Percentiles rank a stretch among this genome's conserved stretches.
These are phyloP conservation scores for Sinohyriopsis cumingii DNA, from an alignment of 2,888 invertebrate genomes.

Conservation along the genomic window DNA sequence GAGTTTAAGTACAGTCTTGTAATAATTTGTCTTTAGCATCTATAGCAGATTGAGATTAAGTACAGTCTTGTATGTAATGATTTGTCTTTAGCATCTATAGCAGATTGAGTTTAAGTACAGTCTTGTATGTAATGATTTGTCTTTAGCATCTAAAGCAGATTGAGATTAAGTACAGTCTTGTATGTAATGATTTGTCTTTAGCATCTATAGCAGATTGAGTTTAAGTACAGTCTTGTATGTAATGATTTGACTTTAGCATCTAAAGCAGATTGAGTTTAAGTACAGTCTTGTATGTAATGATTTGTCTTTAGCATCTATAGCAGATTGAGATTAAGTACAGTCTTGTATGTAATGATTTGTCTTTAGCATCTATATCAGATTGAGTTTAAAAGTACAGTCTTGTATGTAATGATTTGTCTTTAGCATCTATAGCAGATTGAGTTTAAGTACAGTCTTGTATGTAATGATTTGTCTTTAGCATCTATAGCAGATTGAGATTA, in stretches of 20 bases:
- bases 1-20: too few relatives aligned
- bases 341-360: constrained; percentile 36
- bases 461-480: constrained; percentile 10
- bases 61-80: constrained; percentile 39
- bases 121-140: constrained; percentile 36
- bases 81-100: constrained; percentile 1
- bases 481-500: background rate
- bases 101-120: too few relatives aligned
- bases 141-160: background rate
- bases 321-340: too few relatives aligned
- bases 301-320: constrained; percentile 1
- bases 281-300: constrained; percentile 39
- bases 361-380: background rate
- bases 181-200: constrained; percentile 26
- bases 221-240: constrained; percentile 49
- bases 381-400: too few relatives aligned
- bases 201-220: background rate
- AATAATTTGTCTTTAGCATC: too few relatives aligned
- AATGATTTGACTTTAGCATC: background rate
- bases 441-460: too few relatives aligned
- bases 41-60: background rate
- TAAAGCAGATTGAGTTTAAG: background rate
- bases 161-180: too few relatives aligned
- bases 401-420: constrained; percentile 33
- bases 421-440: background rate